These are phyloP conservation scores for Rhinoptilus africanus DNA, from an alignment of 2,113 vertebrate genomes.

Conservation along the genomic window DNA sequence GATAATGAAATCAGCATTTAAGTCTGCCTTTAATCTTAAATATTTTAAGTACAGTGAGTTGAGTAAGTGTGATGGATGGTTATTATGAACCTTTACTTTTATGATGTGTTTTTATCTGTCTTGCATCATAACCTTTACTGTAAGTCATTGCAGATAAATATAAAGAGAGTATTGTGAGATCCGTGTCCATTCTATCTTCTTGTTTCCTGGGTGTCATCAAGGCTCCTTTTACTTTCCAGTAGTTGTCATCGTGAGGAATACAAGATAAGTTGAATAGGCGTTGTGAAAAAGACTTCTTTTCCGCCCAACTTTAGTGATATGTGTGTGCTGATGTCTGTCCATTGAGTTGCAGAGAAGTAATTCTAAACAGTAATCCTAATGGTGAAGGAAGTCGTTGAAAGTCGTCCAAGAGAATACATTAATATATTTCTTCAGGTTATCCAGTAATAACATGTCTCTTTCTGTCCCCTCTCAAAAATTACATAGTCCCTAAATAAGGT, in stretches of 20 bases:
- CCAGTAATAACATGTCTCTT: accelerated
- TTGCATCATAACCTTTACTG: not conserved
- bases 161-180: not conserved
- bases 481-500: not conserved
- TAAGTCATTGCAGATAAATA: not conserved
- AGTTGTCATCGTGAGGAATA: not conserved
- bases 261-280: not conserved
- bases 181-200: not conserved
- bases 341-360: not conserved
- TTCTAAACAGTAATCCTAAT: not conserved
- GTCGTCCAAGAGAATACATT: not conserved
- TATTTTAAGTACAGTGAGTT: not conserved
- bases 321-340: not conserved
- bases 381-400: not conserved
- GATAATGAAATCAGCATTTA: not conserved
- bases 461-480: not conserved
- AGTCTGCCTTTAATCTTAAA: not conserved
- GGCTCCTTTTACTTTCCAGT: not conserved
- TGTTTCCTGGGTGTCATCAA: not conserved
- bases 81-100: not conserved
- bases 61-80: not conserved
- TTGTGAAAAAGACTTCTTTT: not conserved
- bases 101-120: not conserved
- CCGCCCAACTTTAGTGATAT: not conserved
- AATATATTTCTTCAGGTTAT: not conserved